Base-by-base conservation (phyloP, 1,140 invertebrate species). In the Cydia fagiglandana region DNA sequence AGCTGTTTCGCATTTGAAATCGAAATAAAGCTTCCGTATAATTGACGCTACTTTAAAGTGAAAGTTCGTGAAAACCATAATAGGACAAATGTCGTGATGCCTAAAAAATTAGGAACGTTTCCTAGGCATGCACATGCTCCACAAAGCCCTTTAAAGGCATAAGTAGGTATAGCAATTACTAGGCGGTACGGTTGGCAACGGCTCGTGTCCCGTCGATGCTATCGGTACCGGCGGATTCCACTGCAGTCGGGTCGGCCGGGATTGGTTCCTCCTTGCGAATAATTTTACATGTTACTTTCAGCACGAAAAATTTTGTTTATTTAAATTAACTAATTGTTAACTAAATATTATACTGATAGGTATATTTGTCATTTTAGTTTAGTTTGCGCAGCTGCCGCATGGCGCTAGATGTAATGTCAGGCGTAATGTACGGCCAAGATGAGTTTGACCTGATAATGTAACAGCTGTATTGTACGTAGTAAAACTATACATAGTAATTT, bases 141-240 rank as follows among this genome's bases (percentile, higher is more conserved):
- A 70, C 13, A 70, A 70, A 70, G 15, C 15, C 66, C 17, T 61
- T 24, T 61, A 61, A 24, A 61, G 30, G 64, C 64, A 68, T 38
- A 38, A 45, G 38, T 41, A 70, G 66, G 73, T 70, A 70, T 64
- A 78, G 38, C 78, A 79, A 79, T 79, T 79, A 79, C 78, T 76
- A 74, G 73, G 28, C 28, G 66, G 64, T 77, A 75, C 75, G 76
- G 70, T 66, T 20, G 41, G 53, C 45, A 61, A 64, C 68, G 66
- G 76, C 81, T 81, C 82, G 83, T 84, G 87, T 85, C 81, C 76
- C 82, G 82, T 84, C 80, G 86, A 88, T 86, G 83, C 78, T 87
- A 87, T 87, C 84, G 78, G 53, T 73, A 56, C 77, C 70, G 77
- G 75, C 61, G 83, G 86, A 87, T 87, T 84, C 80, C 79, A 83